phyloP scores from a whole-genome alignment of 2,888 invertebrate species.

The Eupithecia subfuscata region DNA sequence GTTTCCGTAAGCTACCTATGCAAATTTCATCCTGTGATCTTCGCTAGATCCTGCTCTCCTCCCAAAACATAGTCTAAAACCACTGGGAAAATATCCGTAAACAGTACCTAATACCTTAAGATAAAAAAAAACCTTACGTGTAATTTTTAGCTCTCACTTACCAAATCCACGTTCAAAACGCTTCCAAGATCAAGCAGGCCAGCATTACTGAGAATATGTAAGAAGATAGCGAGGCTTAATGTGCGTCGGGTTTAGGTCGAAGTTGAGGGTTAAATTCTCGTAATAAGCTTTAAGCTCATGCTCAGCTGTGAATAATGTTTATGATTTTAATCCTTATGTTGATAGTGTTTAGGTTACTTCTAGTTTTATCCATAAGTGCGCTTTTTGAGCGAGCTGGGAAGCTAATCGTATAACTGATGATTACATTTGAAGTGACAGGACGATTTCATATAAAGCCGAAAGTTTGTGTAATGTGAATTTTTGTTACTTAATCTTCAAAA shows the following conservation, averaged over 20 bases:
- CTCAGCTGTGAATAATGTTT: slow-evolving; percentile 24
- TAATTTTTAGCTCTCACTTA: background rate
- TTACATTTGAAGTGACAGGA: background rate
- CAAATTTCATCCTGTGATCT: background rate
- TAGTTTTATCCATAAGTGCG: background rate
- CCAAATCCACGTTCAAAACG: slow-evolving; percentile 7
- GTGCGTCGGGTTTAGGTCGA: slow-evolving; percentile 19
- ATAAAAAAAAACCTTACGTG: background rate
- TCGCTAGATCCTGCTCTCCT: background rate
- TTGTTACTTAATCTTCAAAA: no score
- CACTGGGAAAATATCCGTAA: background rate
- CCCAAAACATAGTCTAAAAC: background rate
- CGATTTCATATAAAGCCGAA: no score
- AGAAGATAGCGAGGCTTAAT: slow-evolving; percentile 14
- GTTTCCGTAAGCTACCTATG: background rate
- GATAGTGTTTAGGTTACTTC: background rate
- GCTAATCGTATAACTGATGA: background rate
- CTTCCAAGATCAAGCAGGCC: background rate
- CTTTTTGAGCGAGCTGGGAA: background rate
- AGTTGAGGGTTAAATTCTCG: slow-evolving; percentile 26
- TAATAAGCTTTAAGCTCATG: slow-evolving; percentile 24
- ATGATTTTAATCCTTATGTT: slow-evolving; percentile 21
- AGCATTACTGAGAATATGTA: slow-evolving; percentile 19
- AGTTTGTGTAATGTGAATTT: no score
- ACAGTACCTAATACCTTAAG: no score